These are phyloP conservation scores for Xiphydria camelus DNA, from an alignment of 2,888 invertebrate genomes.

Conservation along the genomic window DNA sequence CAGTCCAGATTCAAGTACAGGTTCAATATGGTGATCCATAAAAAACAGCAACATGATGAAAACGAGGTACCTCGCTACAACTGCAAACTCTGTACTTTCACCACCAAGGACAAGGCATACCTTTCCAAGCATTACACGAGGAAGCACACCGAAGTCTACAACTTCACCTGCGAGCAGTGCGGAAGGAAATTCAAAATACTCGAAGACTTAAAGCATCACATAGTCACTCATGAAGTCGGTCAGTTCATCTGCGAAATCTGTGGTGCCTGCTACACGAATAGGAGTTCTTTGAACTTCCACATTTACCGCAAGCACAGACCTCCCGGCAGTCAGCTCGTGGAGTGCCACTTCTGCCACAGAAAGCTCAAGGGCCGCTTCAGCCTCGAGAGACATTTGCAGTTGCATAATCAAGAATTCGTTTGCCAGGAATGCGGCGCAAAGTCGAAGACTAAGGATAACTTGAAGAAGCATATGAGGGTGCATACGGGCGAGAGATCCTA, in stretches of 20 bases:
- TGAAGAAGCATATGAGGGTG: constrained; percentile 32
- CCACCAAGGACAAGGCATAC: constrained; percentile 11
- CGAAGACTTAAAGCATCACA: constrained; percentile 36
- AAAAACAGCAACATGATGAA: constrained; percentile 18
- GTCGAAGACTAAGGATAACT: constrained; percentile 27
- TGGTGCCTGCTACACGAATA: constrained; percentile 31
- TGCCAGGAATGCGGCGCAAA: constrained; percentile 40
- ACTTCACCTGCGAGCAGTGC: constrained; percentile 38
- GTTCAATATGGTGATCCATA: constrained; percentile 24
- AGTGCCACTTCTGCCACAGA: constrained; percentile 22
- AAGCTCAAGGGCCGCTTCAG: constrained; percentile 18
- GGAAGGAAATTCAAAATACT: constrained; percentile 41
- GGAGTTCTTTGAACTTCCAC: constrained; percentile 27
- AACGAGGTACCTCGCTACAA: not conserved
- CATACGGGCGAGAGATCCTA: constrained; percentile 36
- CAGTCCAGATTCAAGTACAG: constrained; percentile 23
- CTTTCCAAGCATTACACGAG: constrained; percentile 25
- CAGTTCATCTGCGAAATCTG: constrained; percentile 31
- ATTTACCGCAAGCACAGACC: constrained; percentile 30
- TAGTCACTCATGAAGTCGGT: constrained; percentile 27
- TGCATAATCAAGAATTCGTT: constrained; percentile 25
- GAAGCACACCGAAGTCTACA: constrained; percentile 38
- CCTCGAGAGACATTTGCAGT: constrained; percentile 26
- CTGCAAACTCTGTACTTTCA: not conserved
- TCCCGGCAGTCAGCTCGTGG: constrained; percentile 27